Conservation (phyloP, 2,888 invertebrate species). For the Aspidiotus rigidus region DNA sequence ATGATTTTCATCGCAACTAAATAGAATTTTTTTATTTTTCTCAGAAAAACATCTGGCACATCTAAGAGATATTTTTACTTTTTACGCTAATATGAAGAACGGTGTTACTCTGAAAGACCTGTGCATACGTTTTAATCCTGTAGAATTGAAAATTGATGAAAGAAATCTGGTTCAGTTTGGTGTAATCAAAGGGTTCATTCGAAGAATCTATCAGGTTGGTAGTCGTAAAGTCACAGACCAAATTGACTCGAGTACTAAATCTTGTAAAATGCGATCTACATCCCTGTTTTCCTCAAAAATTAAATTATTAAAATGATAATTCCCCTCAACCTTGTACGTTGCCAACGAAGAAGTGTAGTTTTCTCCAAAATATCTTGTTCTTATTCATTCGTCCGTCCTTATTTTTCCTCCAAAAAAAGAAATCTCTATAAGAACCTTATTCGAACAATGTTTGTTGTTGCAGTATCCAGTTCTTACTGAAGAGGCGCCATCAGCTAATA, state of each 20-base stretch:
- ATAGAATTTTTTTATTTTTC: slow-evolving; percentile 34
- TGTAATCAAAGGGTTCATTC: slow-evolving; percentile 70
- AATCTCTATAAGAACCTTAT: no score
- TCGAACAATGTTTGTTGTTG: slow-evolving; percentile 30
- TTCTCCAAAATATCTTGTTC: no score
- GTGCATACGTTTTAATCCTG: slow-evolving; percentile 63
- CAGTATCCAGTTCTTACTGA: slow-evolving; percentile 48
- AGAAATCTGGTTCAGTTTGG: slow-evolving; percentile 78
- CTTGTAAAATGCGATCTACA: no score
- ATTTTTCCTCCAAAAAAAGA: no score
- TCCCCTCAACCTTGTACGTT: slow-evolving; percentile 10
- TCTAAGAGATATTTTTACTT: slow-evolving; percentile 60
- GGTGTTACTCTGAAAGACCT: slow-evolving; percentile 67
- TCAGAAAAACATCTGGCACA: slow-evolving; percentile 56
- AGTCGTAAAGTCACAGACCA: not conserved
- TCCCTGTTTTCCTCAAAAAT: not conserved
- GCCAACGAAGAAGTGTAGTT: not conserved
- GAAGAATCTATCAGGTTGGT: slow-evolving; percentile 66
- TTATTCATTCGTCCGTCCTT: no score
- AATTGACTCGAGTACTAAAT: no score
- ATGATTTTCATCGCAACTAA: no score
- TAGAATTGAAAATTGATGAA: slow-evolving; percentile 65
- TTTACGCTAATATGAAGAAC: slow-evolving; percentile 68
- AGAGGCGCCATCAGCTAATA: slow-evolving; percentile 34
- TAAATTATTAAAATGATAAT: not conserved